A percentile compares a stretch with the other conserved stretches of the same genome.
phyloP scores from a whole-genome alignment of 2,888 invertebrate species.

The Xylophagus ater region DNA sequence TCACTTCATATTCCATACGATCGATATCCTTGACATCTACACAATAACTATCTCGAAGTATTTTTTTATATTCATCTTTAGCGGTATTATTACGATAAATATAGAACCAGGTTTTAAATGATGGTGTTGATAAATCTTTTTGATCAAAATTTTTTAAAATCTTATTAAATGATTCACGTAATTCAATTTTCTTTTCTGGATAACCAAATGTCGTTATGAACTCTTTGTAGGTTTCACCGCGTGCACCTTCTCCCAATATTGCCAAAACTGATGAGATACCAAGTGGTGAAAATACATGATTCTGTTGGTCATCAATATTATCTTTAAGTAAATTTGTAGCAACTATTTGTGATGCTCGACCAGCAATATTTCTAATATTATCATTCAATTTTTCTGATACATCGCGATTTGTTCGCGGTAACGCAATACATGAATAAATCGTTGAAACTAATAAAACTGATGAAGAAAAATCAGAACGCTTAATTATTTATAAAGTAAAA shows the following conservation, averaged over 20 bases:
- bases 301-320: slow-evolving; percentile 36
- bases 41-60: slow-evolving; percentile 47
- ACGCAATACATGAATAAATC: neutral
- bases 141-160: slow-evolving; percentile 28
- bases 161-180: slow-evolving; percentile 27
- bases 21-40: slow-evolving; percentile 48
- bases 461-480: no score
- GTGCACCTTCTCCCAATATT: slow-evolving; percentile 51
- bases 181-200: slow-evolving; percentile 39
- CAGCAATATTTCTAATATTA: slow-evolving; percentile 23
- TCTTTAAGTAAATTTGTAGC: slow-evolving; percentile 33
- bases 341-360: slow-evolving; percentile 32
- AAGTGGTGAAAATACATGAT: slow-evolving; percentile 53
- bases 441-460: no score
- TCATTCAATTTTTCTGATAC: neutral
- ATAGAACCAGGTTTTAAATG: slow-evolving; percentile 55
- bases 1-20: slow-evolving; percentile 29
- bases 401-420: slow-evolving; percentile 7
- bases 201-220: slow-evolving; percentile 45
- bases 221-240: slow-evolving; percentile 48
- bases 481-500: no score
- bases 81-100: slow-evolving; percentile 54
- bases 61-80: slow-evolving; percentile 47
- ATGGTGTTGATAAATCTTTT: slow-evolving; percentile 37
- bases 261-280: slow-evolving; percentile 53